A percentile compares a stretch with the other conserved stretches of the same genome.
Conservation (phyloP, 2,888 invertebrate genomes). For the Ichneumon xanthorius region DNA sequence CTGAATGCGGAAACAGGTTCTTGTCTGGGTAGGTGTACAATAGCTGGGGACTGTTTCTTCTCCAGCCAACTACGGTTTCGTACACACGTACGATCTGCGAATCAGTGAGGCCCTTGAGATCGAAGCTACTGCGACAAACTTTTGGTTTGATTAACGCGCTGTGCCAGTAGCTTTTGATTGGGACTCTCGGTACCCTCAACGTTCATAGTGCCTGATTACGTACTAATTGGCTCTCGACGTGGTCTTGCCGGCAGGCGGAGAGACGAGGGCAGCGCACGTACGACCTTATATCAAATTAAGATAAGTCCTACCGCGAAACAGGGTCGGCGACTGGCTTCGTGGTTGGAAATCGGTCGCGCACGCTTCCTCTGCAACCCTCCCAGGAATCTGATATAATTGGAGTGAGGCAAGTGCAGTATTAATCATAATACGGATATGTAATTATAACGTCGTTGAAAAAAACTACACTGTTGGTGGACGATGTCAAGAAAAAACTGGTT, state of each 20-base stretch:
- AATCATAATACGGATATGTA: not conserved
- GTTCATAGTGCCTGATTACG: constrained; percentile 57
- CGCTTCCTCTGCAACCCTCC: not conserved
- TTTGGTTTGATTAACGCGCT: constrained; percentile 47
- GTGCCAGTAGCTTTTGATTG: constrained; percentile 43
- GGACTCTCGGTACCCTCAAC: constrained; percentile 1
- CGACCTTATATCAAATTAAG: constrained; percentile 55
- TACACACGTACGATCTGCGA: constrained; percentile 4
- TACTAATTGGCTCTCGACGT: constrained; percentile 52
- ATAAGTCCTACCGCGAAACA: constrained; percentile 45
- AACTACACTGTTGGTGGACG: not conserved
- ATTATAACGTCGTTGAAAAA: not conserved
- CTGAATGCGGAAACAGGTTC: constrained; percentile 5
- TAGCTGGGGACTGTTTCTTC: constrained; percentile 3
- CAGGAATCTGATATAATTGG: not conserved
- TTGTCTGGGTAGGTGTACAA: not conserved
- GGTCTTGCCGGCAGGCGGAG: constrained; percentile 25
- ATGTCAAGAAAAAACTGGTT: not conserved
- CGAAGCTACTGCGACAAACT: constrained; percentile 45
- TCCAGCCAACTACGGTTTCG: not conserved
- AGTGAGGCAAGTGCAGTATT: not conserved
- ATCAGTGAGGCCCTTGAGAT: constrained; percentile 32
- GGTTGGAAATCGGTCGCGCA: not conserved
- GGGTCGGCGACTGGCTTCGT: constrained; percentile 19
- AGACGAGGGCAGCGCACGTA: constrained; percentile 38